Evolutionary conservation across 2,797 vertebrate species (phyloP), one percentile per base, ranked within the genome.

Genomic region (Champsocephalus esox): DNA sequence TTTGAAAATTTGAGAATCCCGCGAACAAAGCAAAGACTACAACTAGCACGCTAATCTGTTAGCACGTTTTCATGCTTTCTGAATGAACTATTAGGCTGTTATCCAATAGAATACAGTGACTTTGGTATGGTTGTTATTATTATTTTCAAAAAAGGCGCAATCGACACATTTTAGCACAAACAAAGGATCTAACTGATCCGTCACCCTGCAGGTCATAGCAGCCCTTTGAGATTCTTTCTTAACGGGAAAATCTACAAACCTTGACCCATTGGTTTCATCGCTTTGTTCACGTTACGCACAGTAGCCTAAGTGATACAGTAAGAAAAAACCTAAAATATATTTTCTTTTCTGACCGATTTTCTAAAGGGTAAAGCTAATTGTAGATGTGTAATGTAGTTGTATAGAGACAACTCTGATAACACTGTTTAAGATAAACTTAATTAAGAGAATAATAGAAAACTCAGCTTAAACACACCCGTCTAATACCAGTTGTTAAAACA

Each of bases 351-450:
- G 19, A 34, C 24, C 14, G 10, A 57, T 79, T 81, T n/a, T 72
- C 19, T 63, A 34, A 60, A 61, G 12, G 12, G 17, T 41, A 41
- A 66, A 24, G 38, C 34, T 68, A 41, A 24, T 0, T 19, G 48
- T 51, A 28, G 28, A 28, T 28, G 28, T 5, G 28, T 28, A 92
- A 92, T 83, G 73, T 58, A 78, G 86, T 92, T 87, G 87, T 12
- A 73, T n/a, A 66, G 72, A 68, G 87, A 83, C 82, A 81, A 66
- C 65, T 83, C 66, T 87, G 73, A 89, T 7, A 84, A 86, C 87
- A 83, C 56, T 59, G 73, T 88, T 87, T 71, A 63, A 74, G 64
- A 82, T 72, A 75, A 91, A 93, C 82, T 88, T 62, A 87, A 90
- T 91, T 88, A 93, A 51, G 66, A 50, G 68, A 74, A 61, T 61